These are phyloP conservation scores for Drosophila pandora DNA, from an alignment of 1,140 invertebrate genomes.

Conservation along the genomic window DNA sequence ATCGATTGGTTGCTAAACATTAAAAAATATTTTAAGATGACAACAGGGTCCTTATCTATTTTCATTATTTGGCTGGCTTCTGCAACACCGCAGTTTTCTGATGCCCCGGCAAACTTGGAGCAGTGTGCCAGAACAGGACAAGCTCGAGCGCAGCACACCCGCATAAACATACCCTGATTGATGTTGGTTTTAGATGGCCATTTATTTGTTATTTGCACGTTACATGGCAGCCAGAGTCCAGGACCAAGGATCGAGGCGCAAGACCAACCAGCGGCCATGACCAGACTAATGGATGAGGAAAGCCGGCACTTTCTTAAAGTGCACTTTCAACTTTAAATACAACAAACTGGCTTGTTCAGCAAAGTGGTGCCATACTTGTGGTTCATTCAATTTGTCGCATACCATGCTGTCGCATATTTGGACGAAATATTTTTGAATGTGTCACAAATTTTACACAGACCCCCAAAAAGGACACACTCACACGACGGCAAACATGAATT, in stretches of 20 bases:
- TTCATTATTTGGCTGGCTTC: constrained; percentile 14
- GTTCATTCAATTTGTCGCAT: constrained; percentile 37
- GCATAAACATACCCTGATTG: constrained; percentile 73
- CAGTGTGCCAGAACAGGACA: neutral
- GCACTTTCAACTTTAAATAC: constrained; percentile 21
- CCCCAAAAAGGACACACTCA: constrained; percentile 1
- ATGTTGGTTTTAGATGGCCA: constrained; percentile 63
- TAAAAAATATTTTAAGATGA: no score
- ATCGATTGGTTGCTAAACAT: no score
- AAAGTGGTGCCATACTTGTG: constrained; percentile 11
- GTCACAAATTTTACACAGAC: constrained; percentile 43
- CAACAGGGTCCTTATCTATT: neutral
- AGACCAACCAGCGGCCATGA: constrained; percentile 6
- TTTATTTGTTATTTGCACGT: constrained; percentile 68
- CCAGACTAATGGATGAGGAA: constrained; percentile 24
- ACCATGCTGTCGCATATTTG: constrained; percentile 35
- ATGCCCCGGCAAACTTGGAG: neutral
- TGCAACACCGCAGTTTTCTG: neutral
- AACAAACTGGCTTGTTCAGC: neutral
- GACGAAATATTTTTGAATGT: constrained; percentile 52
- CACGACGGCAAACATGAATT: constrained; percentile 48
- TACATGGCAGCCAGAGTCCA: constrained; percentile 28
- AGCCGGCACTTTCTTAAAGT: constrained; percentile 35
- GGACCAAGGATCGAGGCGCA: neutral
- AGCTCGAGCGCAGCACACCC: constrained; percentile 22